These are phyloP conservation scores for Aselliscus stoliczkanus DNA, from an alignment of 2,797 vertebrate genomes.

Conservation along the genomic window DNA sequence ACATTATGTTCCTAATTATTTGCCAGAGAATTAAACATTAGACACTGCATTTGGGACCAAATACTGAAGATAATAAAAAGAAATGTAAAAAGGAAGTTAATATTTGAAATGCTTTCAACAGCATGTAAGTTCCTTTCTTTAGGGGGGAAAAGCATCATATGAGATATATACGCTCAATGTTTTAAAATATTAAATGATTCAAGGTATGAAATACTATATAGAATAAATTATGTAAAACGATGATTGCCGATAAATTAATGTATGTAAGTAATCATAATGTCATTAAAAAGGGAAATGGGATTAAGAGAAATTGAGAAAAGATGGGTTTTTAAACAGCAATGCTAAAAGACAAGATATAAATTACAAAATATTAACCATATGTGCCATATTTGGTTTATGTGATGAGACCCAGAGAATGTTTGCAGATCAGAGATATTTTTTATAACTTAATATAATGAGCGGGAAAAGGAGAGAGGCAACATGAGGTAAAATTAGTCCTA, in stretches of 20 bases:
- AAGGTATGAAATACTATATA: conserved; percentile 32
- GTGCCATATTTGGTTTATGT: background rate
- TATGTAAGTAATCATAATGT: conserved; percentile 49
- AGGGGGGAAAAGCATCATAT: background rate
- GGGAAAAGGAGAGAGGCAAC: background rate
- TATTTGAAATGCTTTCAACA: conserved; percentile 11
- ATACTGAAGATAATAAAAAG: conserved; percentile 41
- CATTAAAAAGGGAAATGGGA: conserved; percentile 30
- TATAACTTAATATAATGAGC: background rate
- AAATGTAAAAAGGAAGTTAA: conserved; percentile 34
- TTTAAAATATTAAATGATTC: conserved; percentile 60
- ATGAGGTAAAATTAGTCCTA: background rate
- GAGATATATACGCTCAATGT: conserved; percentile 23
- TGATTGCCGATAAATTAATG: conserved; percentile 51
- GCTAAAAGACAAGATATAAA: background rate
- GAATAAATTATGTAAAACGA: conserved; percentile 62
- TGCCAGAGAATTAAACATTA: conserved; percentile 30
- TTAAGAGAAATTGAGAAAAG: conserved; percentile 38
- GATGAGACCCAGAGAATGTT: background rate
- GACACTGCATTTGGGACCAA: background rate
- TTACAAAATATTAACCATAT: conserved; percentile 20
- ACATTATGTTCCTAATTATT: background rate
- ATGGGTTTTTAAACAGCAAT: background rate
- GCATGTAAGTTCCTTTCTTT: background rate
- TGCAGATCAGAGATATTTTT: background rate